Evolutionary conservation across 2,113 vertebrate species (phyloP).

Genomic region (Brevimyrus niger): DNA sequence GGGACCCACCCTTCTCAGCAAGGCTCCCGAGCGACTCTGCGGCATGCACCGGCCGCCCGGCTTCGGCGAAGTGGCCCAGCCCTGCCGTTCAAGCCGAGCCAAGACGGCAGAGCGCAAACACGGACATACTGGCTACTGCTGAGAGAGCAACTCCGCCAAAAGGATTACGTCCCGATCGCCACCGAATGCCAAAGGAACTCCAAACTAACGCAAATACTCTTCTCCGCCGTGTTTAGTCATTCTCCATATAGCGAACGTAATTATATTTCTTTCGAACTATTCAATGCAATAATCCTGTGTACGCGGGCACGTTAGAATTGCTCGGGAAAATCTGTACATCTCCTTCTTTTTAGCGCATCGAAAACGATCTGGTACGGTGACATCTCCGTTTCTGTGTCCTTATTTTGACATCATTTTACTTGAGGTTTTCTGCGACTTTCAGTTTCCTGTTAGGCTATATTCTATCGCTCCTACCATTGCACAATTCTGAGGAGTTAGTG

Average conservation of each 20-base stretch:
- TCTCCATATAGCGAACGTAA: background rate
- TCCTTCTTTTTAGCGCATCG: background rate
- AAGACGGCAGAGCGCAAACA: constrained; percentile 26
- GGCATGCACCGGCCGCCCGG: constrained; percentile 27
- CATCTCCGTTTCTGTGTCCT: background rate
- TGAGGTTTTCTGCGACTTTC: background rate
- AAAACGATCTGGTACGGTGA: background rate
- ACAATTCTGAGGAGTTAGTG: background rate
- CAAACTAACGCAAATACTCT: background rate
- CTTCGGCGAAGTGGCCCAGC: constrained; percentile 23
- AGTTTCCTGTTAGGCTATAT: background rate
- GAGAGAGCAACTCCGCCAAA: constrained; percentile 29
- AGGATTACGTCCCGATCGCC: constrained; percentile 24
- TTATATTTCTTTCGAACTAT: background rate
- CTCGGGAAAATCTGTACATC: background rate
- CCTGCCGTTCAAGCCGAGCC: constrained; percentile 20
- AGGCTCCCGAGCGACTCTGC: constrained; percentile 17
- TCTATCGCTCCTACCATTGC: background rate
- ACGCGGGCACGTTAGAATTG: background rate
- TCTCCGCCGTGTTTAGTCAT: background rate
- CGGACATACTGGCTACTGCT: constrained; percentile 28
- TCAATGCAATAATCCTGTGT: too few species aligned
- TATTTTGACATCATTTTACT: constrained; percentile 8
- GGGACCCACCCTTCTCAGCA: constrained; percentile 13
- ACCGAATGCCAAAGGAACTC: background rate